Base-by-base conservation (phyloP, 2,888 invertebrate genomes). In the Trachelus stipa region DNA sequence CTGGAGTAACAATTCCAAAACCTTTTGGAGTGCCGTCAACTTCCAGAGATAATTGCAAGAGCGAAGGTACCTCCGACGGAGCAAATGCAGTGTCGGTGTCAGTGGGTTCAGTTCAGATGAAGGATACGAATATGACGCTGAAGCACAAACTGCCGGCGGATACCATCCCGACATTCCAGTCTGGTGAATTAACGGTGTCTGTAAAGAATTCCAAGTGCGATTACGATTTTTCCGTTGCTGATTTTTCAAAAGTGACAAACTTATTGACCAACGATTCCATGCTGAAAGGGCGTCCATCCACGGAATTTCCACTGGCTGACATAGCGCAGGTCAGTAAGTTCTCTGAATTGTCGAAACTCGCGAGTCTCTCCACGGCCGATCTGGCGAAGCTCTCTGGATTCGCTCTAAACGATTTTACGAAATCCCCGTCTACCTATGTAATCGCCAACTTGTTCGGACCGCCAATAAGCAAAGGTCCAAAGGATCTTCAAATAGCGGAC, bases 151-250 rank as follows among this genome's bases (percentile, higher is more conserved):
- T 79, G 34, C 83, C 88, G 12, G 79, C 89, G 1, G 91, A 91
- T 73, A 84, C 88, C 31, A 84, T 90, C 9, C 89, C 91, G 11
- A 88, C 88, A 15, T 91, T 91, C 68, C 88, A 90, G 23, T 87
- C 91, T 0, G 91, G 91, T 6, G 91, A 91, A 76, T 80, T 91
- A 0, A 91, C 91, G 0, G 91, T 91, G 1, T 91, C 91, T 0
- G 83, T 91, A 12, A 91, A 91, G 81, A 91, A 88, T 77, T 68
- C 89, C 0, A 91, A 91, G 79, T 87, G 87, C 56, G 90, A 91
- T 1, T 91, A 87, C 73, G 91, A 91, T 34, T 88, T 88, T 35
- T 69, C 79, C 12, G 77, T 84, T 0, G 78, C 78, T 3, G 78
- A 78, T 71, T 78, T 78, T 73, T 73, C 78, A 12, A 78, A 78